These are phyloP conservation scores for Helobdella robusta DNA, from an alignment of 2,888 invertebrate species.

Conservation along the genomic window DNA sequence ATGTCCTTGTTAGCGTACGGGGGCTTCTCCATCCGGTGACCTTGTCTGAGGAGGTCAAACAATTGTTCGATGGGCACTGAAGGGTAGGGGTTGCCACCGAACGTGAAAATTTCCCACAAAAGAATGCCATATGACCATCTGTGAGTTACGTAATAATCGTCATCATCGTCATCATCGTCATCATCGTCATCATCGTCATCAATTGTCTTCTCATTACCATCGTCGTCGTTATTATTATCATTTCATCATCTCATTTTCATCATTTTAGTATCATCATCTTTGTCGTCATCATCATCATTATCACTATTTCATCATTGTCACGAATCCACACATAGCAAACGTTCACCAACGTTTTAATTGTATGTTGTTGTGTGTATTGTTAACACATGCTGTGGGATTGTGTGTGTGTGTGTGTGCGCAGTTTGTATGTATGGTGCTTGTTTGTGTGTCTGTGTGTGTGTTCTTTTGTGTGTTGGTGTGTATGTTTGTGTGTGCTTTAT, in stretches of 20 bases:
- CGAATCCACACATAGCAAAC: no score
- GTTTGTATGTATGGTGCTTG: neutral
- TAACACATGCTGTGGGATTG: neutral
- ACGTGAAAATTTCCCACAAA: constrained; percentile 97
- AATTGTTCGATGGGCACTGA: constrained; percentile 86
- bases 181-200: no score
- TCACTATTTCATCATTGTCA: no score
- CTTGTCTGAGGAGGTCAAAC: constrained; percentile 77
- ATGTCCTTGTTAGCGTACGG: constrained; percentile 86
- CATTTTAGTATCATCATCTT: no score
- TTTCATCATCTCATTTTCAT: no score
- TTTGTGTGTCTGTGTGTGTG: constrained; percentile 14
- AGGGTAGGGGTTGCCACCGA: constrained; percentile 93
- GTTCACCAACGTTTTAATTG: no score
- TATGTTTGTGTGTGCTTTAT: no score
- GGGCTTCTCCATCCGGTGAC: constrained; percentile 89
- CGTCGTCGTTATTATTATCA: no score
- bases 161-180: neutral
- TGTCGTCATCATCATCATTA: no score
- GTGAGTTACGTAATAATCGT: constrained; percentile 50
- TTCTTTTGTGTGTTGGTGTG: constrained; percentile 14
- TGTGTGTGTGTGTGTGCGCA: constrained; percentile 10
- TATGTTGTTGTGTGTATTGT: constrained; percentile 10
- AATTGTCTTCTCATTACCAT: no score
- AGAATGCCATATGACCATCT: constrained; percentile 92